Base-by-base conservation (phyloP, 2,888 invertebrate species). In the Drosophila maculinotata region DNA sequence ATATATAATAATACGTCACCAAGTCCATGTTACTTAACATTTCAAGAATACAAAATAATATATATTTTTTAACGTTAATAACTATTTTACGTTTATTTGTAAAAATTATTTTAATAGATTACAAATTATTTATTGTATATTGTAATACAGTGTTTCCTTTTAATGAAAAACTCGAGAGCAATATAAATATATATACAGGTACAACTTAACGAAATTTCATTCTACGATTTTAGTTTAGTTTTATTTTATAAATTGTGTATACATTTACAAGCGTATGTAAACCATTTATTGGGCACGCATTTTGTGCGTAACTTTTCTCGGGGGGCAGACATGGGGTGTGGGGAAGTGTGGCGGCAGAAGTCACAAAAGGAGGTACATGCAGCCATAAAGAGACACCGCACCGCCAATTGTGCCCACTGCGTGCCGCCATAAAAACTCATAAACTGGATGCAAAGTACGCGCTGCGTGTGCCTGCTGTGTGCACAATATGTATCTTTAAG, bases 351-450 rank as follows among this genome's bases (percentile, higher is more conserved):
- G 15, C n/a, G 20, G 17, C 41, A 14, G 28, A 36, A 48, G 52
- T 53, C 44, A 51, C 26, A 69, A 56, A 68, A 69, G 69, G 74
- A 74, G 52, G 63, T 53, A 53, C 52, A 70, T 54, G 62, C 60
- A 70, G 47, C 53, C 76, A 76, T 82, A 85, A 80, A 79, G 76
- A 48, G 68, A 57, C 47, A 69, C 60, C 59, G 39, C 42, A 69
- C 38, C 26, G 59, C 38, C 75, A 54, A 38, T 49, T 74, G 66
- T 25, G 76, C 45, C 59, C 65, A 25, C 54, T 31, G 28, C 52
- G 52, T 59, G 69, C 69, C 67, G 45, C 75, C 78, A 79, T 78
- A 76, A 73, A 79, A 78, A 65, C 70, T 65, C 73, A 79, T 78
- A 76, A 78, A 63, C 56, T 67, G 54, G 39, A 58, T 62, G 65